These are phyloP conservation scores for Parus major DNA, from an alignment of 2,113 vertebrate genomes.

Conservation along the genomic window DNA sequence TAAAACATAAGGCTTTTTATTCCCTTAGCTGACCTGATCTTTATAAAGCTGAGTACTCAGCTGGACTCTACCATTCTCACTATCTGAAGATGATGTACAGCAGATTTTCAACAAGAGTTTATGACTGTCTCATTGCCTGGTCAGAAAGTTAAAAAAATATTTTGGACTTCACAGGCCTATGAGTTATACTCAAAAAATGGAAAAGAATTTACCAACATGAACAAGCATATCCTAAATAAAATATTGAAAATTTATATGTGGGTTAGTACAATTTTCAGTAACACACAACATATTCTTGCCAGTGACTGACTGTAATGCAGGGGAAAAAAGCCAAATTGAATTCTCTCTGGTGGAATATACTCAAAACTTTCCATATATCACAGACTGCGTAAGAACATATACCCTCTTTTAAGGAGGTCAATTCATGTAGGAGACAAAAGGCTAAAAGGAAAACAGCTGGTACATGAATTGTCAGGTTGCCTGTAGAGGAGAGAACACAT, in stretches of 20 bases:
- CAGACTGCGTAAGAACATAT: not conserved
- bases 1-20: not conserved
- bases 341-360: not conserved
- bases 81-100: not conserved
- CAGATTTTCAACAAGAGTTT: not conserved
- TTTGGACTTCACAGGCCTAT: not conserved
- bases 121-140: not conserved
- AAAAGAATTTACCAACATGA: not conserved
- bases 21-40: not conserved
- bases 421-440: not conserved
- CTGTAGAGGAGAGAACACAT: not conserved
- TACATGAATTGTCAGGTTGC: not conserved
- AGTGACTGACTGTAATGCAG: not conserved
- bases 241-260: not conserved
- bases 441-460: not conserved
- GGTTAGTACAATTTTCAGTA: not conserved
- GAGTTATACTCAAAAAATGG: not conserved
- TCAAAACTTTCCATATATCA: not conserved
- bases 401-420: not conserved
- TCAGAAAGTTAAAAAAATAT: not conserved
- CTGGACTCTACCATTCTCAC: not conserved
- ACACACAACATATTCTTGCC: not conserved
- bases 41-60: not conserved
- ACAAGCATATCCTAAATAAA: not conserved
- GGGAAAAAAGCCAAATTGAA: accelerated